Percentiles rank a stretch among this genome's conserved stretches.
These are phyloP conservation scores for Polypedilum vanderplanki DNA, from an alignment of 1,140 invertebrate genomes.

Conservation along the genomic window DNA sequence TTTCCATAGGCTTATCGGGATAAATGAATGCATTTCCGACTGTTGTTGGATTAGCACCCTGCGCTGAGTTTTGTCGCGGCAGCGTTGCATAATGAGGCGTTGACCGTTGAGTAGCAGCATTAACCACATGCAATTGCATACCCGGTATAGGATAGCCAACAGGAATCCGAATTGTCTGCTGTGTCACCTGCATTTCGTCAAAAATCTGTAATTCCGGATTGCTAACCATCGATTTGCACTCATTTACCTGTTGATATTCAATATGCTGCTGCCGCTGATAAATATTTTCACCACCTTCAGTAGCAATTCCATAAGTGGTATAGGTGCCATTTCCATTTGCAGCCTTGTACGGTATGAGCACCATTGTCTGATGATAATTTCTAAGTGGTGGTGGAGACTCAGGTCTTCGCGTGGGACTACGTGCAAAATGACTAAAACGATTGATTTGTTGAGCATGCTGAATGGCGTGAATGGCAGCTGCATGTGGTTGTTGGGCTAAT, in stretches of 20 bases:
- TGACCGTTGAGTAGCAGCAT: constrained; percentile 35
- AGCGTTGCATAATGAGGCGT: constrained; percentile 39
- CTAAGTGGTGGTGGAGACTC: constrained; percentile 58
- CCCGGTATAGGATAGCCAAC: constrained; percentile 42
- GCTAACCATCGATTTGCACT: constrained; percentile 35
- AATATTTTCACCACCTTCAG: constrained; percentile 40
- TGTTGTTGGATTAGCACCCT: constrained; percentile 38
- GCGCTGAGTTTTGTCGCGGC: constrained; percentile 38
- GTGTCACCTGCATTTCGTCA: constrained; percentile 37
- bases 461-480: constrained; percentile 35
- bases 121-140: constrained; percentile 43
- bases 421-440: constrained; percentile 30
- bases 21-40: constrained; percentile 43
- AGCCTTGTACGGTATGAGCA: constrained; percentile 65
- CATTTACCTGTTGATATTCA: constrained; percentile 43
- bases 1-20: constrained; percentile 45
- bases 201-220: constrained; percentile 34
- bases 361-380: constrained; percentile 61
- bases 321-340: constrained; percentile 42
- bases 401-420: constrained; percentile 48
- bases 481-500: not conserved
- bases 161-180: constrained; percentile 44
- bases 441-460: constrained; percentile 3
- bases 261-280: constrained; percentile 37
- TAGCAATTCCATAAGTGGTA: constrained; percentile 40